Evolutionary conservation across 2,113 vertebrate genomes (phyloP).

Genomic region (Actenoides hombroni): DNA sequence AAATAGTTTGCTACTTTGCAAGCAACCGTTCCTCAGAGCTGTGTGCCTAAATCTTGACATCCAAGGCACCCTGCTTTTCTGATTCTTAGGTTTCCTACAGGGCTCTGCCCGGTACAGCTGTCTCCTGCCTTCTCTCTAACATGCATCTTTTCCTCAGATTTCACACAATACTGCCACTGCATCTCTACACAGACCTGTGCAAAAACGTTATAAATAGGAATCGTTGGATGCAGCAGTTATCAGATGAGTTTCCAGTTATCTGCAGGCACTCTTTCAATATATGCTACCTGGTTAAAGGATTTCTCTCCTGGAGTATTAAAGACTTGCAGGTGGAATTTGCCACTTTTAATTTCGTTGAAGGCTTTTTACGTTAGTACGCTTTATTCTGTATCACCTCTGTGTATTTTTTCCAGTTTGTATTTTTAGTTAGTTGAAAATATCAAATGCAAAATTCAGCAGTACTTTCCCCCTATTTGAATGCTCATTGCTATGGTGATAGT

Average conservation of each 20-base stretch:
- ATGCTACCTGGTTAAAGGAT: not conserved
- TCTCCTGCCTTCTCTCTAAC: not conserved
- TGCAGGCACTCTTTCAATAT: not conserved
- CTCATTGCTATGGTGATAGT: slow-evolving; percentile 57
- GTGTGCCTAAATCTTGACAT: not conserved
- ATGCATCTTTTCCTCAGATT: not conserved
- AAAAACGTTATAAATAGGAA: not conserved
- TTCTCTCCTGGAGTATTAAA: not conserved
- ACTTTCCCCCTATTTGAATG: not conserved
- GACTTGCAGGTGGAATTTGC: slow-evolving; percentile 20
- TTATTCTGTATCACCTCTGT: not conserved
- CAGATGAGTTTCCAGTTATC: not conserved
- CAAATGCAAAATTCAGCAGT: not conserved
- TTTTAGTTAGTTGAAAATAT: slow-evolving; percentile 52
- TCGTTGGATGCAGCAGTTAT: not conserved
- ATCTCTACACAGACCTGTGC: not conserved
- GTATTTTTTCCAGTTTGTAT: slow-evolving; percentile 3
- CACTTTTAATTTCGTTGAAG: not conserved
- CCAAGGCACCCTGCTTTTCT: not conserved
- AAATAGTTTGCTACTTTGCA: not conserved
- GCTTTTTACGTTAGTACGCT: not conserved
- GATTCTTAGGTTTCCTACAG: not conserved
- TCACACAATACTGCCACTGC: not conserved
- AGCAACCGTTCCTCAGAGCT: not conserved
- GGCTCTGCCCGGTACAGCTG: not conserved